Conservation (phyloP, 2,797 vertebrate genomes). For the Emydoidea blandingii region DNA sequence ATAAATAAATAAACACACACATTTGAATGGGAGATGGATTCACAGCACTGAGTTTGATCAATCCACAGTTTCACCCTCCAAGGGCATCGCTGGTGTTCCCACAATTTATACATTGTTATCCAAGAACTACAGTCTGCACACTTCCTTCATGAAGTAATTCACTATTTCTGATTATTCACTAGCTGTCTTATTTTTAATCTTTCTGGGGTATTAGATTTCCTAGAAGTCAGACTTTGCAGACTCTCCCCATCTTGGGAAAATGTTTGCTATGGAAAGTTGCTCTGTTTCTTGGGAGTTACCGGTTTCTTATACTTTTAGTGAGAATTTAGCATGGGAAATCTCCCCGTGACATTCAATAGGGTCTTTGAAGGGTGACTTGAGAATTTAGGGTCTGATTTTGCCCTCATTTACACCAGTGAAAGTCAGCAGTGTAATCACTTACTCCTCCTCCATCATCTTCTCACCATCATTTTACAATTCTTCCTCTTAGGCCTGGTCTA, state of each 20-base stretch:
- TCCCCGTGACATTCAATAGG: background rate
- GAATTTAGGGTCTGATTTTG: background rate
- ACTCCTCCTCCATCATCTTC: background rate
- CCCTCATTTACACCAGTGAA: background rate
- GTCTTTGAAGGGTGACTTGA: background rate
- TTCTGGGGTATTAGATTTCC: background rate
- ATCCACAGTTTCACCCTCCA: background rate
- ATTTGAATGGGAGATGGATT: background rate
- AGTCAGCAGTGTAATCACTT: background rate
- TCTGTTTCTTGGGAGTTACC: background rate
- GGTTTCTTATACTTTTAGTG: background rate
- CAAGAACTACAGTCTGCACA: background rate
- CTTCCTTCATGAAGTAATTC: background rate
- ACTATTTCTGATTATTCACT: background rate
- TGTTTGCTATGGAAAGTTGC: background rate
- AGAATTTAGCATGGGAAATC: background rate
- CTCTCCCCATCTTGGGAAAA: background rate
- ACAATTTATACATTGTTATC: background rate
- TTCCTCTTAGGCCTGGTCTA: background rate
- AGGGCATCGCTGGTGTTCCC: background rate
- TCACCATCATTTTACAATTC: background rate
- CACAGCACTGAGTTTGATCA: background rate
- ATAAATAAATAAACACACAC: background rate
- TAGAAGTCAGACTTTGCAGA: background rate
- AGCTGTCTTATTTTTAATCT: background rate